Evolutionary conservation across 1,140 invertebrate species (phyloP).

Genomic region (Uloborus diversus): DNA sequence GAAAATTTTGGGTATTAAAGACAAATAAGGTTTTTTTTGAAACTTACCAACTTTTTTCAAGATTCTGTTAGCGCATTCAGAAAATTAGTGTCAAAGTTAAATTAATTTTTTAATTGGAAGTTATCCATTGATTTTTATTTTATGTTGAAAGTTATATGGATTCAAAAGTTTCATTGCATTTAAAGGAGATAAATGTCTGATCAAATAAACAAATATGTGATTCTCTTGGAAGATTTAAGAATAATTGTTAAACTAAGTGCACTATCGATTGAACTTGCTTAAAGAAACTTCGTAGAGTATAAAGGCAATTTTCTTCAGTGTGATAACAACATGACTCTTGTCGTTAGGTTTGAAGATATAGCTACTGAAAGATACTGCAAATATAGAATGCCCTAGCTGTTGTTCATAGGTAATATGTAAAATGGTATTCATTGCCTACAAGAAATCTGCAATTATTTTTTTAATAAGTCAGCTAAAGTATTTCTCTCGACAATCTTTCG

Average conservation of each 20-base stretch:
- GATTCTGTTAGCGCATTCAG: no score
- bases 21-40: no score
- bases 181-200: no score
- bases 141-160: no score
- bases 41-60: no score
- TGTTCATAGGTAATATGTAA: slow-evolving; percentile 19
- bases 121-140: no score
- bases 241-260: slow-evolving; percentile 29
- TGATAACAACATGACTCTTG: slow-evolving; percentile 41
- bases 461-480: not conserved
- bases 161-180: slow-evolving; percentile 8
- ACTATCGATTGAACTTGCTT: slow-evolving; percentile 24
- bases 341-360: slow-evolving; percentile 37
- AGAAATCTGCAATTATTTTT: slow-evolving; percentile 19
- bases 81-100: no score
- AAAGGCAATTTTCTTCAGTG: slow-evolving; percentile 38
- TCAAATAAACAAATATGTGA: slow-evolving; percentile 14
- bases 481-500: slow-evolving; percentile 30
- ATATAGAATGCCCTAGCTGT: slow-evolving; percentile 26
- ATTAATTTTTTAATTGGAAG: no score
- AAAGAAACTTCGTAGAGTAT: slow-evolving; percentile 17
- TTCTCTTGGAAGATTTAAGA: not conserved
- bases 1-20: no score
- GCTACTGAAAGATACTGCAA: slow-evolving; percentile 28
- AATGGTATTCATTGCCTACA: not conserved